Evolutionary conservation across 2,113 vertebrate genomes (phyloP).

Genomic region (Bungarus multicinctus): DNA sequence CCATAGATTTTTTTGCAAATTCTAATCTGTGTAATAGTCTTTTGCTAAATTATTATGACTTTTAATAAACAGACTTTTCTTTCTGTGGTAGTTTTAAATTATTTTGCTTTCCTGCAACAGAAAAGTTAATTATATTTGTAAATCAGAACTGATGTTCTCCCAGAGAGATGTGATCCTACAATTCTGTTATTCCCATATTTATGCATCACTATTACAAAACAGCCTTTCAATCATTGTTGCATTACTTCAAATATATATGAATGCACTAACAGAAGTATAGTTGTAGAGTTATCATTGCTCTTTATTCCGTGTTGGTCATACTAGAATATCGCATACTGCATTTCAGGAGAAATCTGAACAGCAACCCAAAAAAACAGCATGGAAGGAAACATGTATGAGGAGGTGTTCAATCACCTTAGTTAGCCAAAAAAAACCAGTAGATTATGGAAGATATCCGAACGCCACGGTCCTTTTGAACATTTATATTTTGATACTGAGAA

Average conservation of each 20-base stretch:
- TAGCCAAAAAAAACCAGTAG: background rate
- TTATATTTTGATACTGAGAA: background rate
- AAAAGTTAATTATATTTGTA: background rate
- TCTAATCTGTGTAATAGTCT: background rate
- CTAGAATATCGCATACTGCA: background rate
- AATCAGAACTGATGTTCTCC: background rate
- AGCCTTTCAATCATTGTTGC: background rate
- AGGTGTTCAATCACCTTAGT: background rate
- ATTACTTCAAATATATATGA: background rate
- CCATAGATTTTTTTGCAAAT: too few relatives aligned
- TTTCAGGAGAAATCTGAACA: background rate
- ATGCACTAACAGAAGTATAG: background rate
- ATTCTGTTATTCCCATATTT: background rate
- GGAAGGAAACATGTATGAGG: background rate
- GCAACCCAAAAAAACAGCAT: background rate
- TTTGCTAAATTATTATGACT: background rate
- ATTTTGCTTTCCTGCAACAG: background rate
- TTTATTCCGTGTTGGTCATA: background rate
- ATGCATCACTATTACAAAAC: background rate
- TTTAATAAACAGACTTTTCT: background rate
- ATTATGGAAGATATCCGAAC: background rate
- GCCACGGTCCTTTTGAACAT: background rate
- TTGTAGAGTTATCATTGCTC: background rate
- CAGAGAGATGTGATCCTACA: background rate
- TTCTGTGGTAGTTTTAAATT: background rate